These are phyloP conservation scores for Polyommatus icarus DNA, from an alignment of 2,888 invertebrate genomes.

Conservation along the genomic window DNA sequence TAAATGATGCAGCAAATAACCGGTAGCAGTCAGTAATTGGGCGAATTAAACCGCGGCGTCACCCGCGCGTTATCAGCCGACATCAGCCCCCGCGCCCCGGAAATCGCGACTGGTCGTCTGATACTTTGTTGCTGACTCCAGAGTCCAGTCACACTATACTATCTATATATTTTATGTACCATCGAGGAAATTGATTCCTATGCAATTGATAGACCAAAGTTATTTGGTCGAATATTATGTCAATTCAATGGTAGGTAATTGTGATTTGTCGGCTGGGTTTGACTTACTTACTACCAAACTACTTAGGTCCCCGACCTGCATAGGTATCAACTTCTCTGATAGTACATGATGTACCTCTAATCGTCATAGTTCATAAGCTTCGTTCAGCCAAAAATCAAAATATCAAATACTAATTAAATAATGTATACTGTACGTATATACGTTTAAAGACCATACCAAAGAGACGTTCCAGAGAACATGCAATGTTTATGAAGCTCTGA, in stretches of 20 bases:
- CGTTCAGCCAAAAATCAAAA: not conserved
- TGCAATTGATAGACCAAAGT: no score
- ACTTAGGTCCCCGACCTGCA: no score
- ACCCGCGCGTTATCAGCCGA: not conserved
- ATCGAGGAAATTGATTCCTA: no score
- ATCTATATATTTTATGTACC: no score
- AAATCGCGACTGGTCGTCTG: not conserved
- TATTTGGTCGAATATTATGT: no score
- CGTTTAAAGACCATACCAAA: no score
- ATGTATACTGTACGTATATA: not conserved
- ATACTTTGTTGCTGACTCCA: conserved; percentile 2
- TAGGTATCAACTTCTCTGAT: no score
- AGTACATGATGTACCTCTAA: no score
- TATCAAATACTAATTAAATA: not conserved
- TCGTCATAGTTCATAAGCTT: no score
- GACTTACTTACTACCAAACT: no score
- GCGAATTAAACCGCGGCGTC: not conserved
- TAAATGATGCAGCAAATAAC: not conserved
- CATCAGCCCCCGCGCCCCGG: not conserved
- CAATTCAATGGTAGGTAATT: no score
- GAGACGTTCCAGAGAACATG: not conserved
- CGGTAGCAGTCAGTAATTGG: conserved; percentile 7
- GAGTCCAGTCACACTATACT: not conserved
- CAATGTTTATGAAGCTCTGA: not conserved
- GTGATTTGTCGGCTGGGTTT: no score